phyloP scores from a whole-genome alignment of 2,113 vertebrate species.

The Pyxicephalus adspersus region DNA sequence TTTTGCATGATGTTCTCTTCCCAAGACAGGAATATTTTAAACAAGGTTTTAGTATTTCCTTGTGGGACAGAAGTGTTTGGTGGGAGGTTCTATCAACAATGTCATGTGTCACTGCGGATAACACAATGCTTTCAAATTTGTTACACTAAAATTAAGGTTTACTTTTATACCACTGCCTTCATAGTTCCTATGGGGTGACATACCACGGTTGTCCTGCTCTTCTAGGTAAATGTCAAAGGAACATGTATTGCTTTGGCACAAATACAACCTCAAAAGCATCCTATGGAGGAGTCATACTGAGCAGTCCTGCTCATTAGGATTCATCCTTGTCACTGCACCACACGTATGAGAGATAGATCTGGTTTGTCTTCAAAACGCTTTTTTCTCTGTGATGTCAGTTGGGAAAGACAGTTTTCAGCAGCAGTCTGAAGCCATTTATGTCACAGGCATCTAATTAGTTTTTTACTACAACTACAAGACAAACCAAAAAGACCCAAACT shows the following conservation, averaged over 20 bases:
- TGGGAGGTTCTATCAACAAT: too few species aligned
- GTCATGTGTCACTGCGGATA: too few species aligned
- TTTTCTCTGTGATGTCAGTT: slow-evolving; percentile 43
- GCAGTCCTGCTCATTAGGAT: slow-evolving; percentile 25
- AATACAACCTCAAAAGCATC: not conserved
- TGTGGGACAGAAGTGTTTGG: too few species aligned
- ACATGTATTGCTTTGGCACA: slow-evolving; percentile 7
- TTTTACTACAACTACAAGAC: slow-evolving; percentile 68
- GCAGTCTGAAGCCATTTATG: slow-evolving; percentile 51
- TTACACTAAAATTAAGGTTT: too few species aligned
- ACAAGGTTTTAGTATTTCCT: too few species aligned
- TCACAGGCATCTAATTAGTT: slow-evolving; percentile 67
- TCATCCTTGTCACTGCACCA: slow-evolving; percentile 25
- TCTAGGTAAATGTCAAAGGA: not conserved
- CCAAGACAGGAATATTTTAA: too few species aligned
- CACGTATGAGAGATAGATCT: not conserved
- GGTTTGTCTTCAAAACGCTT: slow-evolving; percentile 9
- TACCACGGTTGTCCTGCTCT: not conserved
- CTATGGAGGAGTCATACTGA: slow-evolving; percentile 25
- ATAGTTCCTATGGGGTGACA: not conserved
- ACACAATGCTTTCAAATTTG: too few species aligned
- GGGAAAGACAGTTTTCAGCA: slow-evolving; percentile 36
- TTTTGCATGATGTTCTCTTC: too few species aligned
- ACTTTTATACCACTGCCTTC: not conserved
- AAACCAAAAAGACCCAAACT: slow-evolving; percentile 69